Evolutionary conservation across 2,797 vertebrate genomes (phyloP).

Genomic region (Phrynocephalus guinanensis): DNA sequence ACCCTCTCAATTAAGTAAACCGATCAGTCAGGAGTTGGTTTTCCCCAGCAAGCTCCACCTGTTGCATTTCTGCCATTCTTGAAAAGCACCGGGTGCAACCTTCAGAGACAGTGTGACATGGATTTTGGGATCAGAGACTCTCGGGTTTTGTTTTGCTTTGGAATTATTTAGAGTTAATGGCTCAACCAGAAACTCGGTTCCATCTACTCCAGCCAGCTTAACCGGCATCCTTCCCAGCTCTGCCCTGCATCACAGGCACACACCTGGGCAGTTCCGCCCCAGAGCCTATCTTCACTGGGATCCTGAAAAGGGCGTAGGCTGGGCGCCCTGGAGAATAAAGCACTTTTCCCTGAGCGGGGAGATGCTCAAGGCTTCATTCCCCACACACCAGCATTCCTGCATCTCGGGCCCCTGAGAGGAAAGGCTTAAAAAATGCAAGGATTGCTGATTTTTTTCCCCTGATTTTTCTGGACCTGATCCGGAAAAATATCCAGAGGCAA

Average conservation of each 20-base stretch:
- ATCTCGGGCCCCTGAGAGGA: too few species aligned
- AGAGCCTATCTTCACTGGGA: neutral
- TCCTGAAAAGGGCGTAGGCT: neutral
- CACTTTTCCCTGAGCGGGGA: conserved; percentile 20
- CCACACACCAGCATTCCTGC: neutral
- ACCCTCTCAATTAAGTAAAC: too few species aligned
- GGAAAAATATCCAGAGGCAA: too few species aligned
- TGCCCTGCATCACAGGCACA: neutral
- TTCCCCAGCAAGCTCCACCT: neutral
- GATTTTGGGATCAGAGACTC: neutral
- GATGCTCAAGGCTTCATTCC: neutral
- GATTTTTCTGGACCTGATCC: neutral
- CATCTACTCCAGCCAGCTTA: conserved; percentile 17
- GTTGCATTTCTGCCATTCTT: neutral
- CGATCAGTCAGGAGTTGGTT: neutral
- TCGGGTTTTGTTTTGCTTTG: neutral
- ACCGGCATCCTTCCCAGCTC: conserved; percentile 1
- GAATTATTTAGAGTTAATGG: neutral
- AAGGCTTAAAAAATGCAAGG: too few species aligned
- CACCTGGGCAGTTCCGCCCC: neutral
- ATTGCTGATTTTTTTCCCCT: too few species aligned
- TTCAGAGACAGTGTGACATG: too few species aligned
- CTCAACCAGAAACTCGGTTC: conserved; percentile 10
- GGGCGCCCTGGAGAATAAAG: neutral
- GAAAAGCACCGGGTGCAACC: too few species aligned